Evolutionary conservation across 2,888 invertebrate genomes (phyloP), one percentile per base, ranked within the genome.

Genomic region (Chesias legatella): DNA sequence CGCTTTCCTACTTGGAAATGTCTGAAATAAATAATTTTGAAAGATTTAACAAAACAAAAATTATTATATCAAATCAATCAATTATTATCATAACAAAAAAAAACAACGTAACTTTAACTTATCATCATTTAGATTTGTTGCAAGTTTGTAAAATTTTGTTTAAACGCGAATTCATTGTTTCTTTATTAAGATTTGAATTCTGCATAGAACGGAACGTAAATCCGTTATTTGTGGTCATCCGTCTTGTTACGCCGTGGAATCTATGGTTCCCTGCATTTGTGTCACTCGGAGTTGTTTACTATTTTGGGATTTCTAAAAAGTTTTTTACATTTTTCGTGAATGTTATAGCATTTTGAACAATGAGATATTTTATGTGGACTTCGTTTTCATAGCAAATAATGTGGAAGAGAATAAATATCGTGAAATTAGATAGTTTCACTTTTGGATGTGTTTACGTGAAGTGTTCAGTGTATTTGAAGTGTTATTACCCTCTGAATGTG

Each of bases 241-340:
- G 67, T 78, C 72, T 78, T 67, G 49, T 41, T 80, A 84, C 81
- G 85, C 85, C 74, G 75, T 74, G 67, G 36, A 67, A 73, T 85
- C 85, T 85, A 85, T 85, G 85, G 83, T 82, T 43, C 44, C 48
- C 23, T 69, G 73, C 67, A 75, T 76, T 82, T 80, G 84, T 85
- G 85, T 86, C 83, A 84, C 59, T 73, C 60, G 56, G 51, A 57
- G 79, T 85, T 86, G 85, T 86, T 86, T 86, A 86, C 83, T 81
- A 85, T 78, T 83, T 80, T 73, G 60, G 67, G 73, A 73, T 70
- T 56, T 72, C 67, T 53, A 63, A 51, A 58, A 64, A 69, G 55
- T 63, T 55, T 60, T 54, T 57, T 54, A 38, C 58, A 50, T 50
- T 51, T 53, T 52, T 42, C 45, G 38, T 56, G 43, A 53, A 32